These are phyloP conservation scores for Hymenochirus boettgeri DNA, from an alignment of 2,113 vertebrate species.

Conservation along the genomic window DNA sequence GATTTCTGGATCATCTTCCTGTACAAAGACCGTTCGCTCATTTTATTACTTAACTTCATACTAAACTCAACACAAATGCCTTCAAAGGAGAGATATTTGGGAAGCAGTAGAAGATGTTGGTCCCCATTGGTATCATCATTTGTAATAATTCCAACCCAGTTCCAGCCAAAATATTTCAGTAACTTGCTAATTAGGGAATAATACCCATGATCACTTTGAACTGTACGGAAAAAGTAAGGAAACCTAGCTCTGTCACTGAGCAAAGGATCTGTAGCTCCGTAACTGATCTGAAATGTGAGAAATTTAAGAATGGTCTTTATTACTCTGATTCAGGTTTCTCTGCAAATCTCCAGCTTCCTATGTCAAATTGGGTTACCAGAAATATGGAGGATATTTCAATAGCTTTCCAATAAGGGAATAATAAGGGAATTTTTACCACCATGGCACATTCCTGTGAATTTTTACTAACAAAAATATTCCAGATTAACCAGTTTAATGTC, in stretches of 20 bases:
- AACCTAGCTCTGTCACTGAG: background rate
- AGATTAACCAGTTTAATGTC: too few species aligned
- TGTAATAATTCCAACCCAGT: conserved; percentile 22
- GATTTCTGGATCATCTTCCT: background rate
- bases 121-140: background rate
- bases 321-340: too few species aligned
- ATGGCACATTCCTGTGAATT: too few species aligned
- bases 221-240: background rate
- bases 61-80: background rate
- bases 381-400: too few species aligned
- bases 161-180: conserved; percentile 12
- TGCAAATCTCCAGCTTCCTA: too few species aligned
- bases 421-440: too few species aligned
- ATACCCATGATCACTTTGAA: background rate
- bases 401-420: too few species aligned
- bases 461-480: too few species aligned
- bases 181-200: background rate
- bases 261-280: conserved; percentile 1
- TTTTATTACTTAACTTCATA: background rate
- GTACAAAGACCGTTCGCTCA: background rate
- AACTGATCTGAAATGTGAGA: conserved; percentile 13
- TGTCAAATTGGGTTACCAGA: too few species aligned
- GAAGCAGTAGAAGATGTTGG: background rate
- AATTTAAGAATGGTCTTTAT: too few species aligned
- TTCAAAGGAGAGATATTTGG: background rate